Evolutionary conservation across 2,888 invertebrate genomes (phyloP), one percentile per base, ranked within the genome.

Genomic region (Neuroscelio doddi): DNA sequence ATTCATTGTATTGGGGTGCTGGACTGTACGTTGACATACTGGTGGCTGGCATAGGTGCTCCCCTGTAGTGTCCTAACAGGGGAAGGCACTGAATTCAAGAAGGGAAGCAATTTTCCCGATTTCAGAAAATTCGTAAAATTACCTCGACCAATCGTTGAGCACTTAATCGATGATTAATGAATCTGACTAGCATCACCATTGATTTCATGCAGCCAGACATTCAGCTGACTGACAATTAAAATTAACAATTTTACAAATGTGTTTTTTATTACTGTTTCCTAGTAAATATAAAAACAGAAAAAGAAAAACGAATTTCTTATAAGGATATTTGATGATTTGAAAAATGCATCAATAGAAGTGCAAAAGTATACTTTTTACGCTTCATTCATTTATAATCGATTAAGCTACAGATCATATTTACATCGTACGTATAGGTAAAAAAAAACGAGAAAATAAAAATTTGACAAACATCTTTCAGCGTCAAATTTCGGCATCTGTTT

Each of bases 111-210:
- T 69, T 81, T 82, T 78, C 83, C 77, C 74, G 75, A 78, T 84
- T 82, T 78, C 74, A 63, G 80, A 78, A 82, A 83, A 80, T 79
- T 82, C 81, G 78, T 78, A 68, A 83, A 83, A 83, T 82, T 81
- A 74, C 76, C 80, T 77, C 78, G 79, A 78, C 80, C 81, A 73
- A 81, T 83, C 76, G 79, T 52, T 73, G 80, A 80, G 78, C 77
- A 78, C 76, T 82, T 82, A 80, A 83, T 82, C 83, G 83, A 81
- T 82, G 83, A 83, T 82, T 80, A 83, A 84, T 81, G 79, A 75
- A 76, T 21, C 3, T 21, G 21, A 21, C 21, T 5, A 21, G 21
- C 5, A 5, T 21, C 21, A 21, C 3, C 5, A 21, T 21, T 5
- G 21, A 5, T 21, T 21, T 5, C 5, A 5, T n/a, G n/a, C n/a